Conservation (phyloP, 2,113 vertebrate species). For the Sylvietta virens region DNA sequence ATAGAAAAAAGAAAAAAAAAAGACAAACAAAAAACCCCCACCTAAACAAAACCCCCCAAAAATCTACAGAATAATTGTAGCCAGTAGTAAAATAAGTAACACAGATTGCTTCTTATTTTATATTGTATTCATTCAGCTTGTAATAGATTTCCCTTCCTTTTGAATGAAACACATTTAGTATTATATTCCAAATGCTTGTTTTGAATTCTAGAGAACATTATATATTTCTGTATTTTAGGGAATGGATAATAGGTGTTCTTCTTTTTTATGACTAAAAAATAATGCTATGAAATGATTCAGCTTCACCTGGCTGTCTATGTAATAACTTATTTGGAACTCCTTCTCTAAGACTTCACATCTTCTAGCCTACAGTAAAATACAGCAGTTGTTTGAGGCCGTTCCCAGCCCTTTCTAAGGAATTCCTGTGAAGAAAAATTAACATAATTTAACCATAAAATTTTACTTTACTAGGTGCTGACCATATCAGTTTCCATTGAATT, state of each 20-base stretch:
- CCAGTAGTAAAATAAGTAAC: neutral
- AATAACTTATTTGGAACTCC: neutral
- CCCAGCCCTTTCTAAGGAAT: neutral
- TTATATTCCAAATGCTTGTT: neutral
- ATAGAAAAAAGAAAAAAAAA: neutral
- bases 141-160: neutral
- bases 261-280: neutral
- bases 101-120: neutral
- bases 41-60: neutral
- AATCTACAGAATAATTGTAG: neutral
- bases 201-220: neutral
- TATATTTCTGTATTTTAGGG: neutral
- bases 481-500: neutral
- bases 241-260: neutral
- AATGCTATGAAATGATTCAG: neutral
- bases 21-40: neutral
- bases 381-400: neutral
- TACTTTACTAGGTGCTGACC: neutral
- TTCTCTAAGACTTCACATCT: neutral
- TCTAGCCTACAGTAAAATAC: neutral
- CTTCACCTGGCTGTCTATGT: neutral
- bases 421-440: neutral
- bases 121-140: neutral
- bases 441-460: neutral
- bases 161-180: neutral